phyloP scores from a whole-genome alignment of 2,888 invertebrate genomes.

The Julus scandinavius region DNA sequence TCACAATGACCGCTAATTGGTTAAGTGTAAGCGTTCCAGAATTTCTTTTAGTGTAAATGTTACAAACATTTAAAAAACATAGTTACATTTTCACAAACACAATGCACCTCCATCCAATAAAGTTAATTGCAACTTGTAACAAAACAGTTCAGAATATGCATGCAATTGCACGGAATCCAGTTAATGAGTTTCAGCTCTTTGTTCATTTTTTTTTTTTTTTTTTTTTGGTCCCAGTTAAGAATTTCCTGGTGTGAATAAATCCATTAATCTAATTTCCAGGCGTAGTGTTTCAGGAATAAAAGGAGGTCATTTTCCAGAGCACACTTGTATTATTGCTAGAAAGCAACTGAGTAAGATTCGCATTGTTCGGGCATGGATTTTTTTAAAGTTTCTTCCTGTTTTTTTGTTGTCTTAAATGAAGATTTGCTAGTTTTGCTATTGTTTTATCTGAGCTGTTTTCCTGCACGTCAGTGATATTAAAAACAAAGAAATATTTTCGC shows the following conservation, averaged over 20 bases:
- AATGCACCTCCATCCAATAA: no score
- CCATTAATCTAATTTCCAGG: neutral
- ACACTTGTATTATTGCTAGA: neutral
- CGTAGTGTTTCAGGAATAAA: neutral
- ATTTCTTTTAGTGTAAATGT: no score
- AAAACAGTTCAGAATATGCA: neutral
- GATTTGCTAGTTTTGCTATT: neutral
- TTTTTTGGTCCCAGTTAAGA: neutral
- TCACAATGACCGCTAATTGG: no score
- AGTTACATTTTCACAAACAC: no score
- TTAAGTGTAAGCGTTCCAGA: no score
- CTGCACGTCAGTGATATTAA: slow-evolving; percentile 14
- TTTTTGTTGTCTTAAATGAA: neutral
- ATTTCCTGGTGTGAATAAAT: neutral
- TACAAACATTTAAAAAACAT: no score
- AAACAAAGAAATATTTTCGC: slow-evolving; percentile 3
- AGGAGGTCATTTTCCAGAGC: neutral
- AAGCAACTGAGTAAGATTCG: neutral
- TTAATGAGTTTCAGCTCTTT: neutral
- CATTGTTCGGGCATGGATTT: neutral
- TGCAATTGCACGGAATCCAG: neutral
- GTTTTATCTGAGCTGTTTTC: neutral
- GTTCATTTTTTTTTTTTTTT: neutral
- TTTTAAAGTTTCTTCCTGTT: neutral
- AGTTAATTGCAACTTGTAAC: no score